Conservation (phyloP, 1,140 invertebrate genomes). For the Tetragnatha versicolor region DNA sequence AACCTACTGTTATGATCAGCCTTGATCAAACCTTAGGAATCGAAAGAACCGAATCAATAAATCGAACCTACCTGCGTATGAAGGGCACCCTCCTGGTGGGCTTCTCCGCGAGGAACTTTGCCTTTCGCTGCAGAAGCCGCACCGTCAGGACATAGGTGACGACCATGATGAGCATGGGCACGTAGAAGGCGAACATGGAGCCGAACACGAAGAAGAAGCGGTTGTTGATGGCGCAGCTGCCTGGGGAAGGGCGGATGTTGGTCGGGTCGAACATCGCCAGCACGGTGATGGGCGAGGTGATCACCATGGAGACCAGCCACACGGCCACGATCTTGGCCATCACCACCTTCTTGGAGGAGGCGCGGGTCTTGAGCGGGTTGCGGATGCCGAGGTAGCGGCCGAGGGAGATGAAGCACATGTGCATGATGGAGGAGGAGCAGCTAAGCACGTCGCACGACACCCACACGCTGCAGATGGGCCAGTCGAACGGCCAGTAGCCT, state of each 20-base stretch:
- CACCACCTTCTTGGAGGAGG: conserved; percentile 69
- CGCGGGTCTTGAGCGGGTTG: conserved; percentile 79
- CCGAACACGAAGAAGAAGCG: conserved; percentile 86
- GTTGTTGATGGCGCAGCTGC: conserved; percentile 85
- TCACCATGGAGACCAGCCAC: conserved; percentile 84
- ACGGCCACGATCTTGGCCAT: conserved; percentile 83
- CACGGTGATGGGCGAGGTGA: conserved; percentile 86
- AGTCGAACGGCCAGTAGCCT: conserved; percentile 91
- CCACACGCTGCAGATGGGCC: conserved; percentile 90
- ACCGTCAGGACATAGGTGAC: conserved; percentile 92
- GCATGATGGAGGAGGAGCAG: conserved; percentile 92
- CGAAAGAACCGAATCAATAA: no score
- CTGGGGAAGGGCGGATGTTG: conserved; percentile 79
- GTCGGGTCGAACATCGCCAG: conserved; percentile 74
- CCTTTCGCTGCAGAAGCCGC: conserved; percentile 73
- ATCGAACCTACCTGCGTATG: conserved; percentile 70
- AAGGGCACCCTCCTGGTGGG: conserved; percentile 45
- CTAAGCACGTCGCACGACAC: conserved; percentile 93
- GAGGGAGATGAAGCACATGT: conserved; percentile 96
- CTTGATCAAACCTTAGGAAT: no score
- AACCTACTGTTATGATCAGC: no score
- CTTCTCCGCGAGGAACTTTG: conserved; percentile 58
- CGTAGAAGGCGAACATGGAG: conserved; percentile 94
- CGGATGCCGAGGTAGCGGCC: conserved; percentile 90
- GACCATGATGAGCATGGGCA: conserved; percentile 92